phyloP scores from a whole-genome alignment of 1,140 invertebrate genomes.

The Tenebrio molitor region DNA sequence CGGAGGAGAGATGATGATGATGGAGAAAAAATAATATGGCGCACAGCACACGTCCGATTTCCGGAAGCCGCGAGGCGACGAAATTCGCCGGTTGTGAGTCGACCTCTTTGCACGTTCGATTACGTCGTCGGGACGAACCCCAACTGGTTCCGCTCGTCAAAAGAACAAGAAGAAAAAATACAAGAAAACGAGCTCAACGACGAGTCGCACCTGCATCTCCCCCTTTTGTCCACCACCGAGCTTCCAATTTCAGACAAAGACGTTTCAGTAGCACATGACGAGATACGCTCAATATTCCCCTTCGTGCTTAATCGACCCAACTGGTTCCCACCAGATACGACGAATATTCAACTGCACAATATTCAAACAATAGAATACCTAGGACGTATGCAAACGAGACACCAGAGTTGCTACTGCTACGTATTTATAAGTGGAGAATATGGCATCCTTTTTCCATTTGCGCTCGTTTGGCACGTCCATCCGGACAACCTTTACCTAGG shows the following conservation, averaged over 20 bases:
- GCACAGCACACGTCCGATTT: conserved; percentile 35
- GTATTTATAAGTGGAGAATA: conserved; percentile 1
- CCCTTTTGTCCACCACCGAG: neutral
- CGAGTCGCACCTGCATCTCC: conserved; percentile 33
- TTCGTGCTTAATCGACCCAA: conserved; percentile 16
- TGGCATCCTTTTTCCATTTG: neutral
- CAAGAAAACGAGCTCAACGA: conserved; percentile 10
- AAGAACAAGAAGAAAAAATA: neutral
- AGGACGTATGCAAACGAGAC: conserved; percentile 8
- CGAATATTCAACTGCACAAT: conserved; percentile 13
- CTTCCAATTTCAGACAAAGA: neutral
- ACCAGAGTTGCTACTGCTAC: too few species aligned
- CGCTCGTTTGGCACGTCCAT: neutral
- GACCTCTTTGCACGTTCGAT: conserved; percentile 24
- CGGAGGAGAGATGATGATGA: conserved; percentile 3
- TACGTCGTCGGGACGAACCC: conserved; percentile 26
- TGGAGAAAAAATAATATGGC: conserved; percentile 33
- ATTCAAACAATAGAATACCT: conserved; percentile 19
- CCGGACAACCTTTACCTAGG: conserved; percentile 9
- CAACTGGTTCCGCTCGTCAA: conserved; percentile 7
- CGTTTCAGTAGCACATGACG: neutral
- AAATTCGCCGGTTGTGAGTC: conserved; percentile 31
- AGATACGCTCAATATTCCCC: conserved; percentile 9
- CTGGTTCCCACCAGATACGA: conserved; percentile 24
- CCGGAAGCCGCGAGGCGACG: conserved; percentile 24